Base-by-base conservation (phyloP, 2,797 vertebrate genomes). In the Phyllotis vaccarum region DNA sequence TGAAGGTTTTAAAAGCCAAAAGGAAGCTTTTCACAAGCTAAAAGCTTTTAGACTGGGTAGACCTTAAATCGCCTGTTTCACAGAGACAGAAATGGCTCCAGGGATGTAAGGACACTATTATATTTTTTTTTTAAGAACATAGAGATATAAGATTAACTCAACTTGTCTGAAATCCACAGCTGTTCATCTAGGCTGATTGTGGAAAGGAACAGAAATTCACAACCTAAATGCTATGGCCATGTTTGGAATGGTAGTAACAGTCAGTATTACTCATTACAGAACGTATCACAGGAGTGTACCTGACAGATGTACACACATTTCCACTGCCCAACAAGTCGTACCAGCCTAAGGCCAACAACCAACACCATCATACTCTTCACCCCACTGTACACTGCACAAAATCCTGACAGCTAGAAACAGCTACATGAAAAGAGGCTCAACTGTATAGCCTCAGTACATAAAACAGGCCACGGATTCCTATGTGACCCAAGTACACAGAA, bases 1-100 rank as follows among this genome's bases (percentile, higher is more conserved):
- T 70, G 62, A 94, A 89, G 82, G 40, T 95, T 97, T 97, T 96
- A 93, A 96, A 97, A 74, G 82, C 92, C 85, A 68, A 97, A 96
- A 94, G 96, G 95, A 43, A 96, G 94, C 60, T 96, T 97, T 97
- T 86, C 93, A 90, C 86, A 92, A 96, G 82, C 95, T 97, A 94
- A 97, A 97, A 96, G 97, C 96, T 97, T 97, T 97, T 46, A 87
- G 88, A 92, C 1, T 2, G 43, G 49, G 86, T 27, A 64, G 93
- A 76, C 86, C 95, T 96, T 97, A 97, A 97, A 96, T 97, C 49
- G 86, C 80, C 75, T 94, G 27, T 78, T 96, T 96, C 92, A 93
- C 64, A 94, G 86, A 96, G 89, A 96, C 83, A 95, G 82, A 97
- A 97, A 95, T 83, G 89, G 86, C 93, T 96, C 60, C 62, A 85